Evolutionary conservation across 2,797 vertebrate species (phyloP).

Genomic region (Poeciliopsis turneri): DNA sequence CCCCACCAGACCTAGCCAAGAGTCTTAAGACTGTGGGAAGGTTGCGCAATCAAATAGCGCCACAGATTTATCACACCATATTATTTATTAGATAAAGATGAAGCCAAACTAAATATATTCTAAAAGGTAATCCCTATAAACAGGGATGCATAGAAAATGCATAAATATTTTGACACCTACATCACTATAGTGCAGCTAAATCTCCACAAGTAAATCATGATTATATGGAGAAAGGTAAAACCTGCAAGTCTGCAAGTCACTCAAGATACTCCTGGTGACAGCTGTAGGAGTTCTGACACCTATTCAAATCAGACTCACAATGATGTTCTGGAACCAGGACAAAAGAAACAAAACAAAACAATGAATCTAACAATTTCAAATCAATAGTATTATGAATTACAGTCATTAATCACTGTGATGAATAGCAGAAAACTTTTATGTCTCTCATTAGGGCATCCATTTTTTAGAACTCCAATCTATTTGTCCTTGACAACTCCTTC

Average conservation of each 20-base stretch:
- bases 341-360: neutral
- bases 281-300: neutral
- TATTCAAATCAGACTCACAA: neutral
- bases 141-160: neutral
- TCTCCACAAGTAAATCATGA: neutral
- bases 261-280: neutral
- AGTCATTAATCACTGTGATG: neutral
- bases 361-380: neutral
- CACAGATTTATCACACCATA: neutral
- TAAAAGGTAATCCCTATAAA: neutral
- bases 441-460: neutral
- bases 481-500: neutral
- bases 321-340: neutral
- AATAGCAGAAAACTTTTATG: neutral
- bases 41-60: neutral
- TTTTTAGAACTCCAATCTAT: neutral
- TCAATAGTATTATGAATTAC: neutral
- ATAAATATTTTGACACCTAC: neutral
- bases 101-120: slow-evolving; percentile 1
- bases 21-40: too few species aligned
- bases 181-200: neutral
- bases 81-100: neutral
- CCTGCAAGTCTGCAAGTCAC: neutral
- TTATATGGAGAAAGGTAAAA: neutral
- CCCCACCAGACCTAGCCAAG: neutral